Evolutionary conservation across 2,113 vertebrate genomes (phyloP).

Genomic region (Microtus richardsoni): DNA sequence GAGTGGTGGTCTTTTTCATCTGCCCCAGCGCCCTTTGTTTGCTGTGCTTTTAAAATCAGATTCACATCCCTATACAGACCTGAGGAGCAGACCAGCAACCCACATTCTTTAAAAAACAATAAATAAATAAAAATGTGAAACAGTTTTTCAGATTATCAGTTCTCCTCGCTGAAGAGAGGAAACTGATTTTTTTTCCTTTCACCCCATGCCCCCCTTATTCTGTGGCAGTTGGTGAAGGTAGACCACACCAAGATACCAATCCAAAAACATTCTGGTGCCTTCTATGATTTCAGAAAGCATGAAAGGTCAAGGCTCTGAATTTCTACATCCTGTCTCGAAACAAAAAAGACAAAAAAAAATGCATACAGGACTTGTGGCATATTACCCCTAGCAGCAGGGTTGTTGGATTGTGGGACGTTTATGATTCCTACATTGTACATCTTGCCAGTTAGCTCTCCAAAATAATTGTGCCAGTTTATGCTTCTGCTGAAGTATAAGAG

Average conservation of each 20-base stretch:
- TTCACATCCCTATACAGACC: not conserved
- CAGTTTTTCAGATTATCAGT: not conserved
- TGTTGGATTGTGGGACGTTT: not conserved
- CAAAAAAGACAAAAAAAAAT: not conserved
- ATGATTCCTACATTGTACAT: not conserved
- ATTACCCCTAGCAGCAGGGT: not conserved
- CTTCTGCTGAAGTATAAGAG: not conserved
- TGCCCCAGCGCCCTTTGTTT: not conserved
- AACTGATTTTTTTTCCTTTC: conserved; percentile 18
- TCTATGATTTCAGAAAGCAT: not conserved
- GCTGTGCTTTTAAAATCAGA: conserved; percentile 49
- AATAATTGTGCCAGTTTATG: not conserved
- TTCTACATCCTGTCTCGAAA: not conserved
- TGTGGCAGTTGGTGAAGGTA: not conserved
- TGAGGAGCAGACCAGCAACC: not conserved
- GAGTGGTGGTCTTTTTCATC: not conserved
- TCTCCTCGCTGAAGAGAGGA: conserved; percentile 3
- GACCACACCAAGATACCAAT: not conserved
- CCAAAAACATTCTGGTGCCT: not conserved
- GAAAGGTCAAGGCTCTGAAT: not conserved
- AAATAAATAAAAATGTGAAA: not conserved
- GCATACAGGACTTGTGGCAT: not conserved
- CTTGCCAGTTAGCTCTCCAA: not conserved
- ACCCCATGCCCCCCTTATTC: not conserved
- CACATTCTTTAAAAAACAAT: conserved; percentile 23